Conservation (phyloP, 2,888 invertebrate genomes). For the Baronia brevicornis region DNA sequence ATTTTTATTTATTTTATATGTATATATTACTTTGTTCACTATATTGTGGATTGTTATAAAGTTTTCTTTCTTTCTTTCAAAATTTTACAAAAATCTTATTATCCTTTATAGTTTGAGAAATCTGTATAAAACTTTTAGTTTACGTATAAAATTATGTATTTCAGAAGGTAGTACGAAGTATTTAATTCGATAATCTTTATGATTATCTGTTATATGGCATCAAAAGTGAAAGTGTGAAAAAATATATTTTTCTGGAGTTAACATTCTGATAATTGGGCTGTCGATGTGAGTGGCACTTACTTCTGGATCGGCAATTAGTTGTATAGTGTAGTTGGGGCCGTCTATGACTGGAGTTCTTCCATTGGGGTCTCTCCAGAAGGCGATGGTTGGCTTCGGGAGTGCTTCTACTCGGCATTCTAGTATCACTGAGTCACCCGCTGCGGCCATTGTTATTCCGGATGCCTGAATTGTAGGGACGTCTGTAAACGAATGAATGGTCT, state of each 20-base stretch:
- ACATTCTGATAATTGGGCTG: constrained; percentile 11
- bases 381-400: constrained; percentile 85
- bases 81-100: too few relatives aligned
- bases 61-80: too few relatives aligned
- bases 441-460: constrained; percentile 85
- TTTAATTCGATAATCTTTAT: too few relatives aligned
- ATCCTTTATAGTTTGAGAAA: too few relatives aligned
- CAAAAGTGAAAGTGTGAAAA: too few relatives aligned
- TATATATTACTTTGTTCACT: too few relatives aligned
- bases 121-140: constrained; percentile 1
- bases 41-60: constrained; percentile 14
- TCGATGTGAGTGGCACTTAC: too few relatives aligned
- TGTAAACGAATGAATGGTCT: constrained; percentile 30
- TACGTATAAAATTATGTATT: neutral
- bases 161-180: neutral
- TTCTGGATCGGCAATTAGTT: constrained; percentile 75
- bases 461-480: constrained; percentile 86
- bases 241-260: too few relatives aligned
- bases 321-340: constrained; percentile 83
- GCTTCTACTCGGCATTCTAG: constrained; percentile 87
- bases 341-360: constrained; percentile 85
- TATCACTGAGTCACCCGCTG: constrained; percentile 83
- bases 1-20: too few relatives aligned
- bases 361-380: constrained; percentile 87
- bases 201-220: too few relatives aligned